Evolutionary conservation across 2,113 vertebrate species (phyloP).

Genomic region (Scomber japonicus): DNA sequence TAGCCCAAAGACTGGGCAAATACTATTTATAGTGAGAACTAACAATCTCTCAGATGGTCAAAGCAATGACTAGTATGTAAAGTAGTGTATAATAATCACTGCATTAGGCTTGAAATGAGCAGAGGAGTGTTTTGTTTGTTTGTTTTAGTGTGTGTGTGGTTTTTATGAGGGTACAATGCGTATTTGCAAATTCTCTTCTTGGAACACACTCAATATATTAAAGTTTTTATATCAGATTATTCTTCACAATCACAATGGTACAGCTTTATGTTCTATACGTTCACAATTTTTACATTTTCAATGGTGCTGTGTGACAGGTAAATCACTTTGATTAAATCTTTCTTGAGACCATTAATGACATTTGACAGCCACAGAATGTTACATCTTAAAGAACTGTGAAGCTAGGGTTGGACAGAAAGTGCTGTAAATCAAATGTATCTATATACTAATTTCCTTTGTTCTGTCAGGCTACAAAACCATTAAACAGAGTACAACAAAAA

Average conservation of each 20-base stretch:
- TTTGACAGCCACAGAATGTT: slow-evolving; percentile 9
- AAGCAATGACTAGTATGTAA: neutral
- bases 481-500: slow-evolving; percentile 57
- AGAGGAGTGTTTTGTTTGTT: neutral
- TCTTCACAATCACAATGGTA: neutral
- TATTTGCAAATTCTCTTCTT: neutral
- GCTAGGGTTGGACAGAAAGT: neutral
- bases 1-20: neutral
- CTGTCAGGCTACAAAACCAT: slow-evolving; percentile 49
- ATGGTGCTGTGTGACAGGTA: slow-evolving; percentile 4
- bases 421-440: slow-evolving; percentile 27
- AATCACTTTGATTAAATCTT: slow-evolving; percentile 22
- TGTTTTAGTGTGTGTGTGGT: neutral
- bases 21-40: slow-evolving; percentile 10
- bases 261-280: neutral
- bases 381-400: slow-evolving; percentile 4
- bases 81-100: slow-evolving; percentile 5
- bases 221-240: neutral
- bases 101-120: slow-evolving; percentile 15
- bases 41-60: slow-evolving; percentile 18
- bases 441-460: slow-evolving; percentile 34
- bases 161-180: neutral
- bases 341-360: neutral
- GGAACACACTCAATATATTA: neutral
- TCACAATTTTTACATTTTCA: neutral